Conservation (phyloP, 2,113 vertebrate genomes). For the Cromileptes altivelis region DNA sequence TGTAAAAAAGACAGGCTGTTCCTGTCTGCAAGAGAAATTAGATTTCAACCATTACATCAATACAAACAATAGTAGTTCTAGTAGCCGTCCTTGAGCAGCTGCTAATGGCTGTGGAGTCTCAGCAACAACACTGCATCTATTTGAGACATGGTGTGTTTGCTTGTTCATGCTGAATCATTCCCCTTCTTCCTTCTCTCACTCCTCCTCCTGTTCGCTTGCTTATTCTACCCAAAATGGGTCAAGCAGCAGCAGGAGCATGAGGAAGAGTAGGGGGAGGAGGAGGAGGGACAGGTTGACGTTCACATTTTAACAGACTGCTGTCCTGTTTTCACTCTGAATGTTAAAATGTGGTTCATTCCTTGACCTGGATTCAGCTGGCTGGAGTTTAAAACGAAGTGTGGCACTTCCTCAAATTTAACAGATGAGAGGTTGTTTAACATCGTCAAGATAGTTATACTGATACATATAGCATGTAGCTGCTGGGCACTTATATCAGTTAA, state of each 20-base stretch:
- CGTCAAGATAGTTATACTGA: not conserved
- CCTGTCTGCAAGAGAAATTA: slow-evolving; percentile 1
- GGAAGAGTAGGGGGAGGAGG: slow-evolving; percentile 1
- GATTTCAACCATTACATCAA: slow-evolving; percentile 1
- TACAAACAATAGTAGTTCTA: slow-evolving; percentile 16
- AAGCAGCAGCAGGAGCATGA: slow-evolving; percentile 48
- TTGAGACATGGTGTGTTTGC: slow-evolving; percentile 48
- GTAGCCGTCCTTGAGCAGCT: slow-evolving; percentile 17
- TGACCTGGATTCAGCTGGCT: slow-evolving; percentile 19
- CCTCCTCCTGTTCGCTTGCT: slow-evolving; percentile 35
- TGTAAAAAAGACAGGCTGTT: not conserved
- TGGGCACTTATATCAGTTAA: not conserved
- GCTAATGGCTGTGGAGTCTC: slow-evolving; percentile 11
- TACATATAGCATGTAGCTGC: no score
- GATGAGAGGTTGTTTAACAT: not conserved
- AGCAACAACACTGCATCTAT: slow-evolving; percentile 50
- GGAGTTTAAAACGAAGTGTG: not conserved
- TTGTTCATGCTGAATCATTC: slow-evolving; percentile 81
- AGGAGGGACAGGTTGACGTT: slow-evolving; percentile 13
- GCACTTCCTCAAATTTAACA: not conserved
- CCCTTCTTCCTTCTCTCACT: slow-evolving; percentile 49
- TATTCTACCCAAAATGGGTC: slow-evolving; percentile 64
- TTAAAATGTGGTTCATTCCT: not conserved
- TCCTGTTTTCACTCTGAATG: not conserved
- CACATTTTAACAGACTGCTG: not conserved